Base-by-base conservation (phyloP, 2,888 invertebrate genomes). In the Myopa testacea region DNA sequence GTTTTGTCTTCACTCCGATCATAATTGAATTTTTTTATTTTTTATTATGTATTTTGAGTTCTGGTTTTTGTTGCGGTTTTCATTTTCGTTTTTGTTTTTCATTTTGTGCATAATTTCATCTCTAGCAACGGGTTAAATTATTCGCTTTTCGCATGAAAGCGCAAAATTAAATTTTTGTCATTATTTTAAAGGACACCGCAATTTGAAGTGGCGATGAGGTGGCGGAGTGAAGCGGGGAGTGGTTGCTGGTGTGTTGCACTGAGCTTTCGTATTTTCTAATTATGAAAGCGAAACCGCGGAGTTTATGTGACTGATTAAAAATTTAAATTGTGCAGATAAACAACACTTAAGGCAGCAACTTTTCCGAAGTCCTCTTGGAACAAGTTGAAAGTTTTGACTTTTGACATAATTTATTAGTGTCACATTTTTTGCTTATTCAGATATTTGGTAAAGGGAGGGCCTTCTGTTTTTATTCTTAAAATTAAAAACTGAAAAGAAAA, bases 121-220 rank as follows among this genome's bases (percentile, higher is more conserved):
- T 19, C 67, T 38, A 34, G 38, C 67, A 40, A 37, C 34, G 38
- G 38, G 38, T 67, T 67, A 67, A 67, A 38, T 67, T 67, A 67
- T 67, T 34, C 37, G 37, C 34, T 38, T 55, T 38, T 67, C 34
- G 37, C 67, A 67, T 67, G 67, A 10, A 67, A 37, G 38, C 67
- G 38, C 40, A 34, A 67, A 37, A 67, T 67, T 67, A 67, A 67
- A 67, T 67, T 38, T 67, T 67, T 34, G 63, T 19, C 63, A 34
- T 37, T n/a, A 63, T 63, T 67, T 38, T 37, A n/a, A 16, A 55
- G 55, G 50, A 50, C 50, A 50, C 8, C 50, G 50, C 14, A 50
- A 50, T 50, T 0, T 50, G 50, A 50, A 50, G n/a, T 55, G n/a
- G n/a, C 0, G 10, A 55, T 1, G 10, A 26, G 26, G 55, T 55